Percentiles rank a stretch among this genome's conserved stretches.
Conservation (phyloP, 2,113 vertebrate genomes). For the Xiphias gladius region DNA sequence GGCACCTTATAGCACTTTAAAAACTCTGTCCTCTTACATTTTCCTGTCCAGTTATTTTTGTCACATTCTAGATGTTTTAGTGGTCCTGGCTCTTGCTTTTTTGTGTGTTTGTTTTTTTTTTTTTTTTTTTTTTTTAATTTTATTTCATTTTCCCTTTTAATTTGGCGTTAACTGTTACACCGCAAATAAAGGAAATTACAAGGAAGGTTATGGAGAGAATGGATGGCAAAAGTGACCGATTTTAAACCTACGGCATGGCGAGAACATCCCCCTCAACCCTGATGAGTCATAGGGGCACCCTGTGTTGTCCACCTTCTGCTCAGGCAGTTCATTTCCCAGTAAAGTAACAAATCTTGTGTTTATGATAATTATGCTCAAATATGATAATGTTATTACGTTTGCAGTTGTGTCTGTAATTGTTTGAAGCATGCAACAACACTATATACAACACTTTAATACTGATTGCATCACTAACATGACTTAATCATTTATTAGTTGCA, state of each 20-base stretch:
- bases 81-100: too few relatives aligned
- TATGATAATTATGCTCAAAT: not conserved
- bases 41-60: not conserved
- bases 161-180: not conserved
- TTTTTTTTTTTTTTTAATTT: too few relatives aligned
- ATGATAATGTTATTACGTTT: not conserved
- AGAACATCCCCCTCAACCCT: conserved; percentile 35
- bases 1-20: too few relatives aligned
- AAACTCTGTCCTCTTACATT: too few relatives aligned
- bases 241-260: conserved; percentile 32
- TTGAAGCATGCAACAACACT: not conserved
- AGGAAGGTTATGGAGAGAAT: not conserved
- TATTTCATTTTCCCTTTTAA: not conserved
- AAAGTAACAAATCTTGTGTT: conserved; percentile 25
- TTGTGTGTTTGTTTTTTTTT: too few relatives aligned
- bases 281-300: conserved; percentile 63
- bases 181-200: conserved; percentile 19
- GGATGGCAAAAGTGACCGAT: conserved; percentile 39
- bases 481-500: not conserved
- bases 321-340: conserved; percentile 31
- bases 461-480: not conserved
- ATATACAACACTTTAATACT: not conserved
- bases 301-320: conserved; percentile 71
- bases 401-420: not conserved
- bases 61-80: too few relatives aligned